phyloP scores from a whole-genome alignment of 2,797 vertebrate genomes.

The Xenops minutus region DNA sequence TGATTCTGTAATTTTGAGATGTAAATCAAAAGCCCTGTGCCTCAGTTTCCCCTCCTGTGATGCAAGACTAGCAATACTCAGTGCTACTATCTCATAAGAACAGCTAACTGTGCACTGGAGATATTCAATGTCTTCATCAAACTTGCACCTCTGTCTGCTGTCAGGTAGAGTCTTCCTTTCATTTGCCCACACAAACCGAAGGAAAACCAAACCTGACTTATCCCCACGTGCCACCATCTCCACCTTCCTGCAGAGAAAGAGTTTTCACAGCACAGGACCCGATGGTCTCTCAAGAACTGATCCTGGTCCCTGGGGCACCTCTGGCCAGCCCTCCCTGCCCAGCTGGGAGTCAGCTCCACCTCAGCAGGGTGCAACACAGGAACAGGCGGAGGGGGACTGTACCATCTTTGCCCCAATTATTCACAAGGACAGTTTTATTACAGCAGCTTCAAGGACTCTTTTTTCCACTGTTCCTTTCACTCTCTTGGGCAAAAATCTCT shows the following conservation, averaged over 20 bases:
- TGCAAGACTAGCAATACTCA: background rate
- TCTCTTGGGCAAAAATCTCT: background rate
- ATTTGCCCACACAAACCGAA: background rate
- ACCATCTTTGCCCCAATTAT: background rate
- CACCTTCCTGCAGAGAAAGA: background rate
- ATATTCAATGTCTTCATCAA: background rate
- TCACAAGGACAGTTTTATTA: background rate
- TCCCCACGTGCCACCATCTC: background rate
- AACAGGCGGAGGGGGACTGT: fast-evolving
- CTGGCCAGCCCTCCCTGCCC: background rate
- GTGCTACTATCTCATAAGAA: background rate
- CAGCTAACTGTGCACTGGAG: background rate
- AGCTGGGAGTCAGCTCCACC: background rate
- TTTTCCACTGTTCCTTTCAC: background rate
- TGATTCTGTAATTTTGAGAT: background rate
- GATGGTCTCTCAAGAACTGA: fast-evolving
- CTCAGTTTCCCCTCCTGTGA: background rate
- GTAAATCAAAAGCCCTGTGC: background rate
- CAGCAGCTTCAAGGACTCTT: background rate
- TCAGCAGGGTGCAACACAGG: background rate
- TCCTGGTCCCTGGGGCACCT: background rate
- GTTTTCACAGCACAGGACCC: background rate
- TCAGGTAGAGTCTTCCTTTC: background rate
- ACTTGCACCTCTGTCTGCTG: background rate
- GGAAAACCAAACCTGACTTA: background rate